phyloP scores from a whole-genome alignment of 2,797 vertebrate species.

The Xenentodon cancila region DNA sequence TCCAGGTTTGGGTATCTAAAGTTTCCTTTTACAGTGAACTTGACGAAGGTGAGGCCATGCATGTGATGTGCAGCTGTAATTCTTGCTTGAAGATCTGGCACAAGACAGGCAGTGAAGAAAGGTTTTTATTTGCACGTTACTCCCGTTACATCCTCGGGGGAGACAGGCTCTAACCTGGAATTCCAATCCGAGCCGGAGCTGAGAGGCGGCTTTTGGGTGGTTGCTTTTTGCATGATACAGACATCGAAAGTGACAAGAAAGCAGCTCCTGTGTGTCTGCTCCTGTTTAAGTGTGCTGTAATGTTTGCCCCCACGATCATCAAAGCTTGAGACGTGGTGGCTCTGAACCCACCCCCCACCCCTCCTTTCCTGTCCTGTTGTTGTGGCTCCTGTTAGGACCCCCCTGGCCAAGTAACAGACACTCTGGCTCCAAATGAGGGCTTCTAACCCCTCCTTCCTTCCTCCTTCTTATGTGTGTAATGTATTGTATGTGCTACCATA shows the following conservation, averaged over 20 bases:
- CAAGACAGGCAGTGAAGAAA: slow-evolving; percentile 34
- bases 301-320: slow-evolving; percentile 49
- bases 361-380: slow-evolving; percentile 54
- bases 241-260: slow-evolving; percentile 54
- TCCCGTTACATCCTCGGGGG: slow-evolving; percentile 36
- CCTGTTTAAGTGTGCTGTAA: slow-evolving; percentile 38
- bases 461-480: slow-evolving; percentile 22
- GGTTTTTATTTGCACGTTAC: slow-evolving; percentile 30
- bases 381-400: slow-evolving; percentile 75
- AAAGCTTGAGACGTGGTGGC: slow-evolving; percentile 62
- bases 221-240: slow-evolving; percentile 10
- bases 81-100: slow-evolving; percentile 20
- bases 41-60: slow-evolving; percentile 4
- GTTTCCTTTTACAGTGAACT: slow-evolving; percentile 5
- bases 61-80: slow-evolving; percentile 6
- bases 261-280: slow-evolving; percentile 39
- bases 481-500: slow-evolving; percentile 50
- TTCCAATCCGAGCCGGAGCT: slow-evolving; percentile 32
- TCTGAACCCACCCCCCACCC: slow-evolving; percentile 46
- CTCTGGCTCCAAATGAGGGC: slow-evolving; percentile 75
- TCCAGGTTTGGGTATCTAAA: background rate
- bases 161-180: slow-evolving; percentile 35
- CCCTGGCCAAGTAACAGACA: slow-evolving; percentile 77
- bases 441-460: slow-evolving; percentile 68
- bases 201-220: slow-evolving; percentile 10